Conservation (phyloP, 2,113 vertebrate genomes). For the Reinhardtius hippoglossoides region DNA sequence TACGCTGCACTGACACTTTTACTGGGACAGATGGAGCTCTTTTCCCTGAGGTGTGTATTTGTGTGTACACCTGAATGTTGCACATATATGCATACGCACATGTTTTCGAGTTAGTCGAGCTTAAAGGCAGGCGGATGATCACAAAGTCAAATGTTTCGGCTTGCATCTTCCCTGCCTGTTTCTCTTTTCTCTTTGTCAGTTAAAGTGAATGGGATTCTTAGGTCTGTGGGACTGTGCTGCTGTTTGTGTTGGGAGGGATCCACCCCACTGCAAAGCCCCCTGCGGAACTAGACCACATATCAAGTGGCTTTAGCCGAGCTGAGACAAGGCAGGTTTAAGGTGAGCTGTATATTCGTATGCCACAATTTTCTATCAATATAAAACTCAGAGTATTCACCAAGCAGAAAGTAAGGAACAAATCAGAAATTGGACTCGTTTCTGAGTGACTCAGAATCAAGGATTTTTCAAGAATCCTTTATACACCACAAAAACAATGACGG, state of each 20-base stretch:
- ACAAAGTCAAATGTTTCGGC: constrained; percentile 1
- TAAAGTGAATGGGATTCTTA: constrained; percentile 27
- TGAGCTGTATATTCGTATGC: neutral
- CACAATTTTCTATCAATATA: neutral
- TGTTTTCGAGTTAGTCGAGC: neutral
- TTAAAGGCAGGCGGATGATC: constrained; percentile 9
- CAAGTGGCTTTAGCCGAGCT: neutral
- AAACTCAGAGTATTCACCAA: neutral
- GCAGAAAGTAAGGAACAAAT: neutral
- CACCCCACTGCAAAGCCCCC: constrained; percentile 15
- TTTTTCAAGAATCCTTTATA: neutral
- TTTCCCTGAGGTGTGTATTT: neutral
- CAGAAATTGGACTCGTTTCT: neutral
- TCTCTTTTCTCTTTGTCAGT: constrained; percentile 30
- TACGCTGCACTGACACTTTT: constrained; percentile 66
- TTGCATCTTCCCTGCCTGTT: neutral
- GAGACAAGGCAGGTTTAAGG: neutral
- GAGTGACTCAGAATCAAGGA: neutral
- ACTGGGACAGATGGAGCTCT: constrained; percentile 53
- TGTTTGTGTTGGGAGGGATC: constrained; percentile 37
- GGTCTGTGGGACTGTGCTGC: constrained; percentile 34
- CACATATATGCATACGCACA: constrained; percentile 1
- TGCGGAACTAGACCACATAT: constrained; percentile 12
- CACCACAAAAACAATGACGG: neutral
- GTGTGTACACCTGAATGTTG: constrained; percentile 43